phyloP scores from a whole-genome alignment of 1,140 invertebrate species.

The Halesus radiatus region DNA sequence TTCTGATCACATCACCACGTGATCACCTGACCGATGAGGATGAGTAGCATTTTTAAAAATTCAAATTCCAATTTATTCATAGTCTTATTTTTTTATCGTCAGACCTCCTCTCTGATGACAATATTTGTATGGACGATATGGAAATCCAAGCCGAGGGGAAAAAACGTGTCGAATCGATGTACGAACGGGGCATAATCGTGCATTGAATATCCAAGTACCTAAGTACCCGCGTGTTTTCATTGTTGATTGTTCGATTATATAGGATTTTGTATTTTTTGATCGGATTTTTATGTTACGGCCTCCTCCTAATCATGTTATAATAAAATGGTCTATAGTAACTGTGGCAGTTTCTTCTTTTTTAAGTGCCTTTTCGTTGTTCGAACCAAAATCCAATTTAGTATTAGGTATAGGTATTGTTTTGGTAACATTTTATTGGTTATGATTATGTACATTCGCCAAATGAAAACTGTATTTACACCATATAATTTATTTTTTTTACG shows the following conservation, averaged over 20 bases:
- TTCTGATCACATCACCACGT: constrained; percentile 27
- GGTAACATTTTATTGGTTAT: no score
- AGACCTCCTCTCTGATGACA: constrained; percentile 47
- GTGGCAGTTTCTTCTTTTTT: no score
- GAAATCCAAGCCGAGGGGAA: constrained; percentile 49
- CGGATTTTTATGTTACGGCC: constrained; percentile 10
- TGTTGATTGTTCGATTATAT: constrained; percentile 5
- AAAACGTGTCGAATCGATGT: constrained; percentile 54
- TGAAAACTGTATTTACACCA: no score
- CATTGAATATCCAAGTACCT: constrained; percentile 39
- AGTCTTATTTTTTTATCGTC: constrained; percentile 44
- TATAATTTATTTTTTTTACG: no score
- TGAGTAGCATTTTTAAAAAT: constrained; percentile 43
- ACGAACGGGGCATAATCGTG: constrained; percentile 41
- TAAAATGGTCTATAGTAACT: no score
- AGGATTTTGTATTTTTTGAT: constrained; percentile 14
- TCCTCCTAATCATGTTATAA: neutral
- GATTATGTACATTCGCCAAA: no score
- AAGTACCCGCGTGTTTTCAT: constrained; percentile 1
- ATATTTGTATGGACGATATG: constrained; percentile 54
- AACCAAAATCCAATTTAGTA: no score
- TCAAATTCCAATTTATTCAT: constrained; percentile 55
- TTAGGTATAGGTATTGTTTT: no score
- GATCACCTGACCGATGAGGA: constrained; percentile 19
- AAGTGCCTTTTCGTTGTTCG: no score